Percentiles rank a stretch among this genome's conserved stretches.
Conservation (phyloP, 2,113 vertebrate genomes). For the Thermophis baileyi region DNA sequence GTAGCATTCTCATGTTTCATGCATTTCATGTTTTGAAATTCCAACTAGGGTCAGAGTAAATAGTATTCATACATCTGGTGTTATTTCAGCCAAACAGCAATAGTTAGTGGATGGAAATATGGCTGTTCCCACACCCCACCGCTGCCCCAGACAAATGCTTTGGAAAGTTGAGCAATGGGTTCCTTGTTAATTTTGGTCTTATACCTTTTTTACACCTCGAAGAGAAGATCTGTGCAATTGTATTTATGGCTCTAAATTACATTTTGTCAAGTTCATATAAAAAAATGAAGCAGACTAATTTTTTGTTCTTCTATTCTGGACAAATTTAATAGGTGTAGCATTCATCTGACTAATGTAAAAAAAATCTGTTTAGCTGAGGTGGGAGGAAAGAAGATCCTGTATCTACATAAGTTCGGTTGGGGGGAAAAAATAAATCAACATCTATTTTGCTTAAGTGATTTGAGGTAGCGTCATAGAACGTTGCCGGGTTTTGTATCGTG, state of each 20-base stretch:
- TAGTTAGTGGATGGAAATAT: background rate
- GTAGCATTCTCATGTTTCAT: background rate
- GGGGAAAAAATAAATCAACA: background rate
- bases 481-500: background rate
- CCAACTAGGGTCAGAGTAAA: background rate
- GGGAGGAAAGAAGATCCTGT: background rate
- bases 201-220: background rate
- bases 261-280: background rate
- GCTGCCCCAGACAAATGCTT: background rate
- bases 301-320: background rate
- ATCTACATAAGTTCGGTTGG: background rate
- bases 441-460: background rate
- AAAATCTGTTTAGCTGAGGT: background rate
- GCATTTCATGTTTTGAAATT: constrained; percentile 1
- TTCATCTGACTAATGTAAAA: background rate
- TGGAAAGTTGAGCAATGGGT: background rate
- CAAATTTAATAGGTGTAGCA: background rate
- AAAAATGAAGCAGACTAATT: background rate
- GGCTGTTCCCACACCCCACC: no score
- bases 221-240: background rate
- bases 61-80: background rate
- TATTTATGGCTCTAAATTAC: background rate
- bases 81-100: background rate
- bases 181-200: background rate
- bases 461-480: background rate